Conservation (phyloP, 2,888 invertebrate species). For the Agrotis exclamationis region DNA sequence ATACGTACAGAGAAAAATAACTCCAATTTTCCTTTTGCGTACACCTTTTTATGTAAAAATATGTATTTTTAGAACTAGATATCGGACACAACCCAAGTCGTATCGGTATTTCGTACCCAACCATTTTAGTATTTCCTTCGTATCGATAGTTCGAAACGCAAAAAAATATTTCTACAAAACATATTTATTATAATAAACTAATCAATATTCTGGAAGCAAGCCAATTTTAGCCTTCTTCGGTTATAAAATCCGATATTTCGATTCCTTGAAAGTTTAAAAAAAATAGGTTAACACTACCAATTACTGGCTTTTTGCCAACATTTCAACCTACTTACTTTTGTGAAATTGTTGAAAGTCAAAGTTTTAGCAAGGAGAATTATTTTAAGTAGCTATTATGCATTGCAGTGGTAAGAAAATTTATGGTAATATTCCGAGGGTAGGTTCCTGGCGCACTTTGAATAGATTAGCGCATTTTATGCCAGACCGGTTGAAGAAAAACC, state of each 20-base stretch:
- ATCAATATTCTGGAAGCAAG: constrained; percentile 62
- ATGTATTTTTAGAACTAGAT: neutral
- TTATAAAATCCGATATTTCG: constrained; percentile 55
- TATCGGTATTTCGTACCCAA: neutral
- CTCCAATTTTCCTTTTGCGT: no score
- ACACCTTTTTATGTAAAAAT: no score
- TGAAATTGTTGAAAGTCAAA: constrained; percentile 37
- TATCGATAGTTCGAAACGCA: neutral
- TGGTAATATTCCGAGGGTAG: neutral
- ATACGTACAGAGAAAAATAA: neutral
- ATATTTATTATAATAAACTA: constrained; percentile 40
- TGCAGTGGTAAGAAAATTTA: constrained; percentile 41
- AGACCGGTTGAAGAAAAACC: neutral
- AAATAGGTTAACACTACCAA: constrained; percentile 52
- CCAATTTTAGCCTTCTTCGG: constrained; percentile 53
- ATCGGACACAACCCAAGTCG: constrained; percentile 8
- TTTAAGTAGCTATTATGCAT: constrained; percentile 52
- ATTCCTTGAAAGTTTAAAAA: constrained; percentile 59
- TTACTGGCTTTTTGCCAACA: constrained; percentile 52
- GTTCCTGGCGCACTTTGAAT: constrained; percentile 22
- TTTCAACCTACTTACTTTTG: constrained; percentile 28
- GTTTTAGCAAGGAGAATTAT: constrained; percentile 30
- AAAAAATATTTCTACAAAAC: constrained; percentile 17
- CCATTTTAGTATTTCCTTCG: constrained; percentile 8
- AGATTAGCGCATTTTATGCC: constrained; percentile 16